Base-by-base conservation (phyloP, 2,113 vertebrate genomes). In the Emydocephalus ijimae region DNA sequence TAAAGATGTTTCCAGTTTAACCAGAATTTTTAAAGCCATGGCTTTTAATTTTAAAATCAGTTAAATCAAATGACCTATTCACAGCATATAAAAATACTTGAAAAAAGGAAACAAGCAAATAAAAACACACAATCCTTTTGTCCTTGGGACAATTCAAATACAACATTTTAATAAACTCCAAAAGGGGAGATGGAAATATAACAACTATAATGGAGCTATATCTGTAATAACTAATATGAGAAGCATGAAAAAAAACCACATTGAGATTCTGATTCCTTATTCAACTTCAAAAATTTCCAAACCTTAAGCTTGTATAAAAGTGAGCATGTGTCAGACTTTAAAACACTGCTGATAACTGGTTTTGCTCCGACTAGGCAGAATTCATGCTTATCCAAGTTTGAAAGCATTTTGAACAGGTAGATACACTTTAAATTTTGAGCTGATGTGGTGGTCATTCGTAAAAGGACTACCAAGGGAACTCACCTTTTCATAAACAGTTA, bases 161-260 rank as follows among this genome's bases (percentile, higher is more conserved):
- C 15, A 94, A 89, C 56, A 90, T 95, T 97, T 93, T 88, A 89
- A 93, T 94, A 94, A 90, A 96, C 94, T 94, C 89, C 91, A 90
- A 92, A 91, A 56, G 93, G 85, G 29, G 95, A 94, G 69, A 74
- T 29, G 69, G 87, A 96, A 94, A 57, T 21, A 87, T 92, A 89
- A 90, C 92, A 94, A 93, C 26, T 92, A 54, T 93, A 95, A 89
- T 56, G 89, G 50, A 5, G 93, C 56, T 48, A 29, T 89, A 89
- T 48, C 61, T 56, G 43, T 92, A 85, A 95, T 92, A n/a, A 89
- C 11, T 89, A 90, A 88, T 93, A 90, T 20, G 57, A 87, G 74
- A 93, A 34, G 45, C 6, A 24, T 24, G 91, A 92, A 94, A 94
- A 94, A 48, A 90, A 95, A 92, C 0, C 93, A 69, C 48, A 93